Conservation (phyloP, 2,888 invertebrate genomes). For the Mythimna albipuncta region DNA sequence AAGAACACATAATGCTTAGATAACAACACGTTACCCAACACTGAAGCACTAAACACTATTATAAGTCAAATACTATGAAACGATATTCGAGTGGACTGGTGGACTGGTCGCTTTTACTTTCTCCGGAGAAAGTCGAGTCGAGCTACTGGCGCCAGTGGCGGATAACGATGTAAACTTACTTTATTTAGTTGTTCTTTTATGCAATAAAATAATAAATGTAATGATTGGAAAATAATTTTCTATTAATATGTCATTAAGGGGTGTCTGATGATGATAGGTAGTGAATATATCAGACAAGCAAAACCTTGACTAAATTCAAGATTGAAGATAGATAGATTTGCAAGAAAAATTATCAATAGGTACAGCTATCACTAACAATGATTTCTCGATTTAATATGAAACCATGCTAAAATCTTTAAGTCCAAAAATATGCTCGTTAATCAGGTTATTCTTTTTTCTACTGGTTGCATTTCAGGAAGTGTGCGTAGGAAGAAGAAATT, state of each 20-base stretch:
- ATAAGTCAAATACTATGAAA: conserved; percentile 42
- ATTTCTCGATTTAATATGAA: not conserved
- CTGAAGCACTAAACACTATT: conserved; percentile 18
- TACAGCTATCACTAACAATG: not conserved
- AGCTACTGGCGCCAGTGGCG: conserved; percentile 40
- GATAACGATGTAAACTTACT: conserved; percentile 31
- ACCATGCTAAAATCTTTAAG: not conserved
- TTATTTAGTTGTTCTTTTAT: conserved; percentile 16
- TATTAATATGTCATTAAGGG: not conserved
- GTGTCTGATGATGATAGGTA: not conserved
- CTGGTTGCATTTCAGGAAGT: no score
- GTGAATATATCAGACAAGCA: not conserved
- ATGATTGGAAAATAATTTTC: not conserved
- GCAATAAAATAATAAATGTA: not conserved
- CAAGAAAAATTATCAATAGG: not conserved
- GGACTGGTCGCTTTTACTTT: conserved; percentile 65
- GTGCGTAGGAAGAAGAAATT: no score
- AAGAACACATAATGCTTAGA: conserved; percentile 43
- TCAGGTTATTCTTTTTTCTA: no score
- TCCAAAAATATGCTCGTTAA: no score
- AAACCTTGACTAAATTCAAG: not conserved
- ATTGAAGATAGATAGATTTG: not conserved
- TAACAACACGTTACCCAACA: conserved; percentile 48
- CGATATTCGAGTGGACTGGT: conserved; percentile 58
- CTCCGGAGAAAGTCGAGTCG: conserved; percentile 58